Base-by-base conservation (phyloP, 2,113 vertebrate species). In the Cynopterus brachyotis region DNA sequence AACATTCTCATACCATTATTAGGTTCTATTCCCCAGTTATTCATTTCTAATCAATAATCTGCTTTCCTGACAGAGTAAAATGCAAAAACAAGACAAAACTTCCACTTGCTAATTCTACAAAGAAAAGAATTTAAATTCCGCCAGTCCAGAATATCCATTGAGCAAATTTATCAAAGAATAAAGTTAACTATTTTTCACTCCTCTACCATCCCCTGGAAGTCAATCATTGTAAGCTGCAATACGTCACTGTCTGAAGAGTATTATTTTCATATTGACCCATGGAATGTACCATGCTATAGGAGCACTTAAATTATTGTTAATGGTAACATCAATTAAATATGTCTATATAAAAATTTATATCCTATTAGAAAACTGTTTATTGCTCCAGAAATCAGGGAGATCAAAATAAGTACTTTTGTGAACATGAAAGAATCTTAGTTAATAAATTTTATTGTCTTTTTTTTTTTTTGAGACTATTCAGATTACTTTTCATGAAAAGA, bases 111-210 rank as follows among this genome's bases (percentile, higher is more conserved):
- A 57, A 91, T 69, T 95, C 50, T 75, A 50, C 17, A 64, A 89
- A 79, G 55, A 86, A 67, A 72, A 40, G 7, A 78, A 90, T 57
- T 93, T 64, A 94, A 91, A 95, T 86, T 94, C 30, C 94, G 15
- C 35, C 22, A 64, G 4, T 79, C 30, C 4, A 70, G 11, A 88
- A 80, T 59, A 96, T 24, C 4, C 9, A 26, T 24, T 20, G 72
- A 76, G 2, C 37, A 76, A 69, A 81, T 76, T 53, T 89, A 79
- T 93, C 30, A 95, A 84, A 93, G 37, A 78, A 45, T 57, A 40
- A 59, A 81, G 24, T 13, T 64, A 79, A 50, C 40, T 72, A 16
- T 64, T 90, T 91, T 82, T 59, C 3, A 35, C 2, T 91, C 45
- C 32, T 93, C 28, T 85, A 28, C 26, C 28, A n/a, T 59, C 16